Percentiles rank a stretch among this genome's conserved stretches.
phyloP scores from a whole-genome alignment of 2,797 vertebrate species.

The Ctenopoma multispine region DNA sequence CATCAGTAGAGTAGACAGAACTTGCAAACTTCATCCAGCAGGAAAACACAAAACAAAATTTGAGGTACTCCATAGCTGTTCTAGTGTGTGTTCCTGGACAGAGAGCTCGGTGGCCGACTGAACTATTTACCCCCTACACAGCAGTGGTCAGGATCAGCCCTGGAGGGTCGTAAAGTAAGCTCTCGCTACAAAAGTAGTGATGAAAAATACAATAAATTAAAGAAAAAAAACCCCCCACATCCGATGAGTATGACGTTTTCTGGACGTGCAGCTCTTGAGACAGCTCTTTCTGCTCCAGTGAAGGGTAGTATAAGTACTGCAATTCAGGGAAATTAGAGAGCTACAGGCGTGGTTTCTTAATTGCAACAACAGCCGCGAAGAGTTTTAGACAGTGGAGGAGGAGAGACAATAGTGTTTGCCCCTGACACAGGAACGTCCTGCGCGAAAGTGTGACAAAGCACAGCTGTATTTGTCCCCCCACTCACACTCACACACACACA shows the following conservation, averaged over 20 bases:
- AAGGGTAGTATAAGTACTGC: conserved; percentile 47
- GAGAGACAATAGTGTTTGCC: conserved; percentile 49
- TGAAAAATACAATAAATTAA: not conserved
- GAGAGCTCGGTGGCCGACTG: conserved; percentile 12
- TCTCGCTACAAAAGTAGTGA: conserved; percentile 74
- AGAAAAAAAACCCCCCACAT: conserved; percentile 1
- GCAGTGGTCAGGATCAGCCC: conserved; percentile 46
- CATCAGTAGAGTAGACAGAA: conserved; percentile 53
- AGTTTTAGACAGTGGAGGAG: conserved; percentile 20
- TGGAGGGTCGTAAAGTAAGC: conserved; percentile 22
- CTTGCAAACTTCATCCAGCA: conserved; percentile 65
- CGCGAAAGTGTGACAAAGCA: conserved; percentile 66
- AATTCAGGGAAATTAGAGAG: conserved; percentile 46
- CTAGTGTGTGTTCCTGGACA: conserved; percentile 33
- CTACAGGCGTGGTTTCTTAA: conserved; percentile 75
- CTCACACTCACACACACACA: no score
- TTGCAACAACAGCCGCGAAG: conserved; percentile 54
- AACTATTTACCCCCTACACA: conserved; percentile 33
- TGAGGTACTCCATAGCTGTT: conserved; percentile 77
- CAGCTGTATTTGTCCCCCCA: conserved; percentile 75
- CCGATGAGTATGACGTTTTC: conserved; percentile 5
- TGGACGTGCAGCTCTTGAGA: conserved; percentile 8
- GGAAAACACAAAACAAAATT: conserved; percentile 64
- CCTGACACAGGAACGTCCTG: conserved; percentile 60
- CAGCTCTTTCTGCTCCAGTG: conserved; percentile 12